Evolutionary conservation across 2,888 invertebrate genomes (phyloP), one percentile per base, ranked within the genome.

Genomic region (Metellina segmentata): DNA sequence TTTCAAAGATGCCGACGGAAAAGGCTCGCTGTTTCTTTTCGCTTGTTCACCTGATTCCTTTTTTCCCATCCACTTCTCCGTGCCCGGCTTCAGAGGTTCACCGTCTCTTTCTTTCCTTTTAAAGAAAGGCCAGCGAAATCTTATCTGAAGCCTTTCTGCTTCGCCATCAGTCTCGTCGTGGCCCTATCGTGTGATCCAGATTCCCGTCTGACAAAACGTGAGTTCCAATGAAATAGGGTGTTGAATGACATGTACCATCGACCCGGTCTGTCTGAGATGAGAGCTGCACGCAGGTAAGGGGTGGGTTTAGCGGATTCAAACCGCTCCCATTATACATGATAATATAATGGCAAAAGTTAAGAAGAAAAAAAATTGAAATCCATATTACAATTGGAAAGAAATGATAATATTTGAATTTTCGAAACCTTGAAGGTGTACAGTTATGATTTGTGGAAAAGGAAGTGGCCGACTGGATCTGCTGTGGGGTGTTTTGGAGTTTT

Each of bases 141-240:
- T 61, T 61, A 61, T 61, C 61, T 61, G 13, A 11, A 5, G 61
- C 13, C 16, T 61, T 61, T 61, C 13, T 61, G 9, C 61, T 16
- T 8, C 61, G 61, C 61, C 61, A 61, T 7, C 61, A 61, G 9
- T 61, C 13, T 61, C 16, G n/a, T 48, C 34, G 19, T 1, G 48
- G 72, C 74, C 20, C 52, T 74, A 75, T 75, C 85, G 52, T 51
- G 20, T 75, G 74, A 85, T 52, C 85, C 48, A 83, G 72, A 83
- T 83, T 52, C 83, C 72, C 53, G 72, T 52, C 53, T 53, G 48
- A 74, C 85, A 48, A 53, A 85, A 85, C 85, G 85, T 85, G 85
- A 52, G 34, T 72, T 52, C 20, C 51, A n/a, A 61, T 53, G 16
- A 52, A 53, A 1, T 11, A 48, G 74, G 53, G 75, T 75, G 34